A percentile compares a stretch with the other conserved stretches of the same genome.
Evolutionary conservation across 2,113 vertebrate species (phyloP).

Genomic region (Etheostoma spectabile): DNA sequence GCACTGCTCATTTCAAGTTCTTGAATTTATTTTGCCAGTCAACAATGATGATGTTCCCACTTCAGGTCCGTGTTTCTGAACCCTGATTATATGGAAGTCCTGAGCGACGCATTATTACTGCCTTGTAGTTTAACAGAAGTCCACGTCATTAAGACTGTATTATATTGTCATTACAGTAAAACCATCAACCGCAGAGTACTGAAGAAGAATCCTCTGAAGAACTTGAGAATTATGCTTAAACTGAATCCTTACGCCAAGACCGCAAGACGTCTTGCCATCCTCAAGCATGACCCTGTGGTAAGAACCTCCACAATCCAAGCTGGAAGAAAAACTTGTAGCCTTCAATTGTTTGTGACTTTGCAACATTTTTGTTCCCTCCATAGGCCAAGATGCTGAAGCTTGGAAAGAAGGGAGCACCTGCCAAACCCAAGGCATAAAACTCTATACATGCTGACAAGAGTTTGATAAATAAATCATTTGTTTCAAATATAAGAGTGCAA

Average conservation of each 20-base stretch:
- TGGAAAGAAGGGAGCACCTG: slow-evolving; percentile 66
- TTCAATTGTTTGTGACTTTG: neutral
- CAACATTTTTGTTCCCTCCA: neutral
- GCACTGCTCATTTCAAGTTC: neutral
- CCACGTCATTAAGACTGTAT: neutral
- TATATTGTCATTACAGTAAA: slow-evolving; percentile 83
- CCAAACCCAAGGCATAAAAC: slow-evolving; percentile 71
- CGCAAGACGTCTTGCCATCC: slow-evolving; percentile 92
- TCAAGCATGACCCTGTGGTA: slow-evolving; percentile 90
- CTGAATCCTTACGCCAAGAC: slow-evolving; percentile 96
- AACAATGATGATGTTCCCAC: slow-evolving; percentile 71
- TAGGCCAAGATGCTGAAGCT: slow-evolving; percentile 84
- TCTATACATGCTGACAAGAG: slow-evolving; percentile 57
- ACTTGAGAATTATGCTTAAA: slow-evolving; percentile 95
- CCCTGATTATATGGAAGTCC: slow-evolving; percentile 81
- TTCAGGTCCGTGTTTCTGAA: slow-evolving; percentile 88
- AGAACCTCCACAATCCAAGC: slow-evolving; percentile 41
- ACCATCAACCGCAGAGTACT: slow-evolving; percentile 93
- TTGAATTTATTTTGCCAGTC: no score
- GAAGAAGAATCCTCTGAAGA: slow-evolving; percentile 99
- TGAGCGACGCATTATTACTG: slow-evolving; percentile 49
- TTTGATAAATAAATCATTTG: slow-evolving; percentile 72
- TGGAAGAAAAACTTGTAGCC: neutral
- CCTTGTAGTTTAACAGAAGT: neutral
- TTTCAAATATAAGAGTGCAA: slow-evolving; percentile 51